Conservation (phyloP, 2,797 vertebrate genomes). For the Neopelma chrysocephalum region DNA sequence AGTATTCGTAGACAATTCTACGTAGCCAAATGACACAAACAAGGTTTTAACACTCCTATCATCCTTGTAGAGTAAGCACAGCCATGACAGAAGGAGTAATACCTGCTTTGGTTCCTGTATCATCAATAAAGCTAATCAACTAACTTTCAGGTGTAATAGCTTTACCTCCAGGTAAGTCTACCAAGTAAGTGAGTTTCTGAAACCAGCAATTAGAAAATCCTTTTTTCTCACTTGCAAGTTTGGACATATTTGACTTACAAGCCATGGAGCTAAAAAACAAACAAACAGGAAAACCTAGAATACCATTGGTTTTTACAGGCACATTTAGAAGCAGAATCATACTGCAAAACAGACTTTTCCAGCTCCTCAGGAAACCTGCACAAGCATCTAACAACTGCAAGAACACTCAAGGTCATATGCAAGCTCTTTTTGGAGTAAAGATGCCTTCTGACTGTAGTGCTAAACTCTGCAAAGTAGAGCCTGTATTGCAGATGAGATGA, state of each 20-base stretch:
- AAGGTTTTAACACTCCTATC: not conserved
- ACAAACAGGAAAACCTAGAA: not conserved
- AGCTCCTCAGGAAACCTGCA: not conserved
- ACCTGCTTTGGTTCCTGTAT: not conserved
- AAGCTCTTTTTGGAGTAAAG: not conserved
- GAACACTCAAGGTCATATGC: conserved; percentile 40
- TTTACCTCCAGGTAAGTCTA: not conserved
- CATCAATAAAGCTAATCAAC: not conserved
- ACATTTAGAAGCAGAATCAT: not conserved
- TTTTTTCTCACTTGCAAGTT: not conserved
- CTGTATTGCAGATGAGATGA: not conserved
- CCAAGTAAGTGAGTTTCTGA: not conserved
- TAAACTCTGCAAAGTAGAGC: not conserved
- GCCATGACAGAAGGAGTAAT: not conserved
- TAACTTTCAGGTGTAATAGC: not conserved
- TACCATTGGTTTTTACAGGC: not conserved
- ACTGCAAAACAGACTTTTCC: not conserved
- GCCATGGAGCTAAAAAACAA: not conserved
- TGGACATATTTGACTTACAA: not conserved
- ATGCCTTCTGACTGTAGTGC: not conserved
- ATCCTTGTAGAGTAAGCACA: not conserved
- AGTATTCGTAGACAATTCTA: not conserved
- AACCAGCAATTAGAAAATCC: not conserved
- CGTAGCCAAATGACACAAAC: not conserved
- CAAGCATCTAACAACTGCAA: not conserved